Base-by-base conservation (phyloP, 2,797 vertebrate species). In the Enteromius treurensis region DNA sequence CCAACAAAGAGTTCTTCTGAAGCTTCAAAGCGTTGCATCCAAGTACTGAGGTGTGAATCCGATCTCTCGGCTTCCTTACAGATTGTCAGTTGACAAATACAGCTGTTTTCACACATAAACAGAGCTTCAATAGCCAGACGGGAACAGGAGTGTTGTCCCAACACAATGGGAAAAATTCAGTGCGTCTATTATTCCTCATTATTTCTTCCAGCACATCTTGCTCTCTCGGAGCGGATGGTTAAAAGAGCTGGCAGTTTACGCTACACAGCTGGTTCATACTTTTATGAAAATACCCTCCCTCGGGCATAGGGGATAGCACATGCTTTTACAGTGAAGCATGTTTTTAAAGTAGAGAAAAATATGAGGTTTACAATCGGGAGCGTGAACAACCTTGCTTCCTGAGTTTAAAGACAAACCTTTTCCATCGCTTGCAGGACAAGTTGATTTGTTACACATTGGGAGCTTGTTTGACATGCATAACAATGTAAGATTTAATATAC, bases 21-120 rank as follows among this genome's bases (percentile, higher is more conserved):
- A 82, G 77, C 89, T 88, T 91, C 86, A 89, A 90, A 92, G 91
- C 77, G n/a, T 5, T 37, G 1, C 47, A n/a, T 79, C 47, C 51
- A 58, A 75, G 83, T 88, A 85, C 81, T 82, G 70, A 87, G 84
- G 87, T 88, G 87, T 87, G 84, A 70, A 83, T 85, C 67, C 3
- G 80, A 29, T 14, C 60, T 80, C 79, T 40, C 32, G 14, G 14
- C 67, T 64, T 55, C 15, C 7, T 32, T 60, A 17, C 42, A 67
- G 60, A 77, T 62, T 74, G 83, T 81, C 78, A 17, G 26, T 68
- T 81, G 29, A 81, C 85, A 88, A 89, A 85, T 87, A 86, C 88
- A 89, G 90, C 88, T 91, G 90, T 80, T 86, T 88, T 82, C 86
- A 80, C 85, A 60, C 81, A 80, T 55, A 79, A 84, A 87, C 83